Evolutionary conservation across 2,888 invertebrate species (phyloP), one percentile per base, ranked within the genome.

Genomic region (Kuschelorhynchus macadamiae): DNA sequence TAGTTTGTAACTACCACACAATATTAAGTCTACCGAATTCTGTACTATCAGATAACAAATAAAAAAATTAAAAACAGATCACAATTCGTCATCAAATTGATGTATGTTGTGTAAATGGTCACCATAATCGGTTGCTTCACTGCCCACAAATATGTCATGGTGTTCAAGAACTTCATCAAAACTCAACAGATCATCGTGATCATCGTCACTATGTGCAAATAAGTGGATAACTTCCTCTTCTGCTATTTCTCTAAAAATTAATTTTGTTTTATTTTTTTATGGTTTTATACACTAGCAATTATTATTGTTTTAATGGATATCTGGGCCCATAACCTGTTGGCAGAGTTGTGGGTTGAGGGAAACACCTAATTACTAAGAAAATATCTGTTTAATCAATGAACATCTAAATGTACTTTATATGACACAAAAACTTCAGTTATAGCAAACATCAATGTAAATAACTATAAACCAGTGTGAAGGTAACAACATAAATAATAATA

Each of bases 161-260:
- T 96, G 94, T 0, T 89, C 87, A 0, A 96, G 83, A 46, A 97
- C 88, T 86, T 97, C 97, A 1, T 89, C 86, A 82, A 91, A 93
- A 1, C 92, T 89, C 33, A 97, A 85, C 67, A 89, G 82, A 75
- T 91, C 90, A 82, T 97, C 94, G 79, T 91, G 91, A 84, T 97
- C 90, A 75, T 93, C 93, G 83, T 97, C 97, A 0, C 95, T 90
- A 1, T 92, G 86, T 2, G 90, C 91, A 84, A 98, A 93, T 71
- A 98, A 85, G 85, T 98, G 97, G 60, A 91, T 90, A 0, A 95
- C 95, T 84, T 98, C 98, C 76, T 96, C 96, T 18, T 86, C 88
- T 0, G 97, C 96, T 73, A 95, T 92, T 79, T 95, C 94, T 9
- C 92, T 92, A 81, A 60, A 83, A 73, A 65, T 7, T 8, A 36